phyloP scores from a whole-genome alignment of 2,888 invertebrate genomes.

The Aproaerema taeniolella region DNA sequence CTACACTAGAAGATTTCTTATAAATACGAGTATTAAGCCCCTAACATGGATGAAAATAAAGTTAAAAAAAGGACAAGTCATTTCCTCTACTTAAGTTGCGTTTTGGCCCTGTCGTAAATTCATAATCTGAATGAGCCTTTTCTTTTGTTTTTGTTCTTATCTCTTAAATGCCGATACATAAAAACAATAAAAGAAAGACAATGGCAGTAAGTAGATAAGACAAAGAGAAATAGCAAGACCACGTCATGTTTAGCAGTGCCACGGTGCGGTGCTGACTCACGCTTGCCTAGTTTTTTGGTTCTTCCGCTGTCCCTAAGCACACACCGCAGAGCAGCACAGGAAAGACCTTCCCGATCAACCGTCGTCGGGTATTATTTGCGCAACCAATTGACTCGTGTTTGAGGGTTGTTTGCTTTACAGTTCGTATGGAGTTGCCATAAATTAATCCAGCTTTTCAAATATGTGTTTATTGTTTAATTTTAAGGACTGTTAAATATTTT shows the following conservation, averaged over 20 bases:
- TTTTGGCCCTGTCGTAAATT: too few relatives aligned
- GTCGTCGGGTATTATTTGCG: slow-evolving; percentile 33
- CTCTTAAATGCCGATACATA: slow-evolving; percentile 1
- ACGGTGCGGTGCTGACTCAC: slow-evolving; percentile 5
- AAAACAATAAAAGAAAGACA: slow-evolving; percentile 2
- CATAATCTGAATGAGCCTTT: too few relatives aligned
- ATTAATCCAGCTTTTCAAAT: slow-evolving; percentile 39
- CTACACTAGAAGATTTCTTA: too few relatives aligned
- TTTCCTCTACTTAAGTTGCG: too few relatives aligned
- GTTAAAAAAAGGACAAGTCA: too few relatives aligned
- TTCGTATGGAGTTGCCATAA: slow-evolving; percentile 49
- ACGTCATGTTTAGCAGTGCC: not conserved
- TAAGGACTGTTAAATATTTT: too few relatives aligned
- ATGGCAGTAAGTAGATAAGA: too few relatives aligned
- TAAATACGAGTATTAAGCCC: too few relatives aligned
- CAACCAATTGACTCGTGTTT: slow-evolving; percentile 37
- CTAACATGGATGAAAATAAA: too few relatives aligned
- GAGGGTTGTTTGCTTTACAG: slow-evolving; percentile 38
- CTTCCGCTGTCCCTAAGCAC: slow-evolving; percentile 8
- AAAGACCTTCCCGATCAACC: slow-evolving; percentile 9
- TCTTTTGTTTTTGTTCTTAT: too few relatives aligned
- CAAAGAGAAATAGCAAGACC: slow-evolving; percentile 1
- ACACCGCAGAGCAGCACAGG: not conserved
- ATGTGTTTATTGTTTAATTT: slow-evolving; percentile 22
- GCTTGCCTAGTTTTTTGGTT: slow-evolving; percentile 8